These are phyloP conservation scores for Amphipoea lucens DNA, from an alignment of 2,888 invertebrate species.

Conservation along the genomic window DNA sequence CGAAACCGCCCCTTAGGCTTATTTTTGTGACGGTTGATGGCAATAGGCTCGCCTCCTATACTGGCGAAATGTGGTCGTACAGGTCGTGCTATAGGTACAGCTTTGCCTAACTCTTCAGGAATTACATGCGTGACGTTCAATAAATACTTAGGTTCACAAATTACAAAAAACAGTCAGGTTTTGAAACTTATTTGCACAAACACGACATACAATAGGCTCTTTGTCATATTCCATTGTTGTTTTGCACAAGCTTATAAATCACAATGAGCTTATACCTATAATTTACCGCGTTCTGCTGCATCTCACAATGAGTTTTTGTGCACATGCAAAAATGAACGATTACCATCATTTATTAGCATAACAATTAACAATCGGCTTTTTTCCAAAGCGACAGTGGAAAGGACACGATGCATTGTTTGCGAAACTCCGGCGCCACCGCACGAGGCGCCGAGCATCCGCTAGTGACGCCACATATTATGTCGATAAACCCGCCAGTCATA, in stretches of 20 bases:
- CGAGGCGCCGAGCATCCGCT: constrained; percentile 84
- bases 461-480: constrained; percentile 80
- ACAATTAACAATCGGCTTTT: constrained; percentile 85
- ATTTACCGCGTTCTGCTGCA: constrained; percentile 42
- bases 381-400: constrained; percentile 78
- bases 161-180: constrained; percentile 27
- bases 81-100: not conserved
- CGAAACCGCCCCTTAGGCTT: no score
- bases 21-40: not conserved
- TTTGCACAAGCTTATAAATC: constrained; percentile 44
- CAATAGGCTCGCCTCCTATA: not conserved
- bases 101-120: not conserved
- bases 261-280: constrained; percentile 21
- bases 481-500: constrained; percentile 76
- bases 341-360: constrained; percentile 78
- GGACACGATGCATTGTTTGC: constrained; percentile 85
- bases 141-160: not conserved
- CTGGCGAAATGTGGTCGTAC: not conserved
- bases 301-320: constrained; percentile 62
- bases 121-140: not conserved
- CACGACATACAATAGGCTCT: constrained; percentile 44
- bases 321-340: constrained; percentile 68
- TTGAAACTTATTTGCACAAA: constrained; percentile 31
- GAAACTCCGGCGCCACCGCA: constrained; percentile 82
- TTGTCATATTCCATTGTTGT: constrained; percentile 52